These are phyloP conservation scores for Myodes glareolus DNA, from an alignment of 2,113 vertebrate species.

Conservation along the genomic window DNA sequence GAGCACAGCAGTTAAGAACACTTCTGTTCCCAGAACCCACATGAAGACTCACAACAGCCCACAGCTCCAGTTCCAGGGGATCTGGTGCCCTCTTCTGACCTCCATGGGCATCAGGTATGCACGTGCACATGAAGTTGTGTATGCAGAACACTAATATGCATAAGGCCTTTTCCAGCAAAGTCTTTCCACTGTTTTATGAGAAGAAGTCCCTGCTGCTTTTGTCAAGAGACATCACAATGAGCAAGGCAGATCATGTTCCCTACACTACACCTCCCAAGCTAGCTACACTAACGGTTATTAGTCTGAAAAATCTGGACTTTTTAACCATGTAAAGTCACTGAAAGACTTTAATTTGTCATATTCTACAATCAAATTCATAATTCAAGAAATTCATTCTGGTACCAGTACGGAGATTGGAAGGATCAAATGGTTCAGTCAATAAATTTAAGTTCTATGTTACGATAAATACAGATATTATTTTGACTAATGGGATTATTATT, in stretches of 20 bases:
- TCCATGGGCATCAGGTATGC: too few relatives aligned
- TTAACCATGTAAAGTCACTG: not conserved
- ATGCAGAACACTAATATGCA: not conserved
- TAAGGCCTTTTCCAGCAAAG: not conserved
- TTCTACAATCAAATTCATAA: not conserved
- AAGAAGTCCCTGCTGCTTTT: not conserved
- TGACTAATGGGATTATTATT: too few relatives aligned
- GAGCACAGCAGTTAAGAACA: not conserved
- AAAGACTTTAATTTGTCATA: constrained; percentile 6
- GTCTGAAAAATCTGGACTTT: not conserved
- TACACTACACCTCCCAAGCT: not conserved
- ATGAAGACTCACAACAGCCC: too few relatives aligned
- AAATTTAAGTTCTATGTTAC: not conserved
- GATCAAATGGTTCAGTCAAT: not conserved
- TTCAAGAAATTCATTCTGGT: not conserved
- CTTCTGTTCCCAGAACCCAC: not conserved
- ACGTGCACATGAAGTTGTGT: not conserved
- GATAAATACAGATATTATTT: not conserved
- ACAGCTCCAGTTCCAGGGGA: not conserved
- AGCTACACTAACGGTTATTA: not conserved
- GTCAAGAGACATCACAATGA: not conserved
- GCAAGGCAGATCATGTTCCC: not conserved
- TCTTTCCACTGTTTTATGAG: not conserved
- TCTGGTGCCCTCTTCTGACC: not conserved
- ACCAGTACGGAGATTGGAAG: not conserved